Conservation (phyloP, 35 echinoderm and acorn worm genomes). For the Nesometra sesokonis region DNA sequence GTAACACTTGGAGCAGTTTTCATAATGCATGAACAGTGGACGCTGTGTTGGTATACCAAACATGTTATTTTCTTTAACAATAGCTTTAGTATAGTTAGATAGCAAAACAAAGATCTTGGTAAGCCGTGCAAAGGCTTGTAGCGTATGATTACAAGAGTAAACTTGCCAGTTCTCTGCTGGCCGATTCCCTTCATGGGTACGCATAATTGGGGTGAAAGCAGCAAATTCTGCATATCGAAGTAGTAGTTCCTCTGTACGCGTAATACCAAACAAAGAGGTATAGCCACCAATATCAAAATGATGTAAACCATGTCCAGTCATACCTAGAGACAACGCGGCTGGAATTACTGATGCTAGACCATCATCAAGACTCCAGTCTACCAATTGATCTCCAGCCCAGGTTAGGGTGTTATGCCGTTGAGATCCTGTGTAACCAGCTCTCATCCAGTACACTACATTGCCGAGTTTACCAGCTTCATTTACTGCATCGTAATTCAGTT, state of each 20-base stretch:
- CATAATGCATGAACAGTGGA: conserved; percentile 95
- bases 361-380: conserved; percentile 77
- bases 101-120: conserved; percentile 47
- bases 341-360: conserved; percentile 86
- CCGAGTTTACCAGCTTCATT: conserved; percentile 68
- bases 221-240: conserved; percentile 81
- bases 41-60: conserved; percentile 71
- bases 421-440: conserved; percentile 81
- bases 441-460: conserved; percentile 90
- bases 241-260: conserved; percentile 79
- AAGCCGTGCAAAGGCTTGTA: conserved; percentile 51
- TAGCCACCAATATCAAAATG: conserved; percentile 95
- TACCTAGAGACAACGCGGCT: conserved; percentile 65
- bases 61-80: conserved; percentile 50
- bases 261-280: conserved; percentile 78
- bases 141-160: conserved; percentile 58
- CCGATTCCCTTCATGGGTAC: conserved; percentile 87
- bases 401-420: conserved; percentile 66
- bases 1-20: conserved; percentile 38
- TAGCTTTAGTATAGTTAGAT: conserved; percentile 43
- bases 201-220: conserved; percentile 93
- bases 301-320: conserved; percentile 67
- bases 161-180: conserved; percentile 83
- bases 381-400: conserved; percentile 84
- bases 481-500: conserved; percentile 62